phyloP scores from a whole-genome alignment of 2,888 invertebrate genomes.

The Brachylomia viminalis region DNA sequence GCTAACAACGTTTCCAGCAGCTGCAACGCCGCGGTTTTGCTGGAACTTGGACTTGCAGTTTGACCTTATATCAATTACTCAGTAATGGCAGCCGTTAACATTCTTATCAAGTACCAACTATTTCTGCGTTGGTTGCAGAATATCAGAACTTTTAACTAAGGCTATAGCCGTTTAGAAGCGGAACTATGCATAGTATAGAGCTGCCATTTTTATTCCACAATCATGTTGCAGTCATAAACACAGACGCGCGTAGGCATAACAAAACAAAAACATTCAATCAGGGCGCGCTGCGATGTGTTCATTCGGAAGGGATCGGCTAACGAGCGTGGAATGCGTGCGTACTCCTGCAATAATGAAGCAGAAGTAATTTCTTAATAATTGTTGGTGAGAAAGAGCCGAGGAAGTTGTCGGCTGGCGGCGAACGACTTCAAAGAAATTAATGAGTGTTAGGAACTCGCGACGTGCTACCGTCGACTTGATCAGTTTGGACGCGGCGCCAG shows the following conservation, averaged over 20 bases:
- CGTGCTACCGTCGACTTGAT: conserved; percentile 87
- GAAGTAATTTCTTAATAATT: conserved; percentile 88
- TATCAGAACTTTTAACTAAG: conserved; percentile 44
- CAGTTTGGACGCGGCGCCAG: conserved; percentile 89
- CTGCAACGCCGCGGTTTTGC: conserved; percentile 66
- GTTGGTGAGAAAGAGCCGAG: conserved; percentile 82
- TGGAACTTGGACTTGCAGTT: conserved; percentile 73
- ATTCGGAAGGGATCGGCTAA: conserved; percentile 75
- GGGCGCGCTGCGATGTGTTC: conserved; percentile 70
- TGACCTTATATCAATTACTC: conserved; percentile 70
- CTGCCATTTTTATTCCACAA: conserved; percentile 20
- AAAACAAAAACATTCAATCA: conserved; percentile 78
- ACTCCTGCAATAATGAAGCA: conserved; percentile 82
- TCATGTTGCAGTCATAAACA: conserved; percentile 39
- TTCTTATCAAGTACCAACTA: conserved; percentile 54
- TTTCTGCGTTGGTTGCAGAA: conserved; percentile 30
- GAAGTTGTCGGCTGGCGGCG: conserved; percentile 84
- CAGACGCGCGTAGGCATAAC: conserved; percentile 56
- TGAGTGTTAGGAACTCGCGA: conserved; percentile 89
- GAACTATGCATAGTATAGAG: conserved; percentile 13
- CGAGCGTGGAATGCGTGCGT: conserved; percentile 74
- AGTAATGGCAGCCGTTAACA: conserved; percentile 66
- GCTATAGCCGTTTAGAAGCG: conserved; percentile 14
- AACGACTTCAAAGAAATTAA: conserved; percentile 90
- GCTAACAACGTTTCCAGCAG: conserved; percentile 74